Base-by-base conservation (phyloP, 2,113 vertebrate species). In the Orycteropus afer region DNA sequence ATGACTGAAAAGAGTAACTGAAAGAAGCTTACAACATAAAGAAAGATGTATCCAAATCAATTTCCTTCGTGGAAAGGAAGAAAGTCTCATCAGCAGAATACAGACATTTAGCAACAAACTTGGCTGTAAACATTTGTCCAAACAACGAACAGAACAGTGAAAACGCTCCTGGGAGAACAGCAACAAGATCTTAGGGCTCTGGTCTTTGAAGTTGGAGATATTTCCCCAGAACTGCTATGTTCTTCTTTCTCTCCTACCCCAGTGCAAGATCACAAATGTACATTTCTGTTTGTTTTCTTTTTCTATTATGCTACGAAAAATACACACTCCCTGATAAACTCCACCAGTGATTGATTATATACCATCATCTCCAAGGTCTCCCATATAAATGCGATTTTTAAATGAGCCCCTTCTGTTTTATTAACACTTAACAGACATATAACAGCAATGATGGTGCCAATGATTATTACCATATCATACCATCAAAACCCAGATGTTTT, bases 341-440 rank as follows among this genome's bases (percentile, higher is more conserved):
- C 51, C 53, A 97, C 63, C 73, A 87, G 34, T 95, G 95, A 96
- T 90, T 97, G 91, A 96, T 77, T 76, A 61, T 45, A 92, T 85
- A 83, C 85, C 81, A 88, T 90, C 84, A 87, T 74, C 51, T 27
- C 22, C 78, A 87, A 94, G 73, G 61, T 88, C 95, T 95, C 67
- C 73, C 81, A 81, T 42, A 90, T 53, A 95, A 96, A 92, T 90
- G 67, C 81, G 94, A 94, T 92, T 94, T n/a, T 94, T 91, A 96
- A 97, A 96, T 61, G 67, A 90, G 55, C n/a, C 93, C 85, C 57
- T 93, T 96, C 40, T 93, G 61, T 95, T 96, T 97, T 87, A 97
- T 95, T 93, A 95, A 97, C 93, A 81, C 55, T 89, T 85, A 90
- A 74, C 69, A 90, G 90, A 90, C 90, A 92, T 92, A 93, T 96